A percentile compares a stretch with the other conserved stretches of the same genome.
phyloP scores from a whole-genome alignment of 2,888 invertebrate genomes.

The Galeopsomyia nigrocyanea region DNA sequence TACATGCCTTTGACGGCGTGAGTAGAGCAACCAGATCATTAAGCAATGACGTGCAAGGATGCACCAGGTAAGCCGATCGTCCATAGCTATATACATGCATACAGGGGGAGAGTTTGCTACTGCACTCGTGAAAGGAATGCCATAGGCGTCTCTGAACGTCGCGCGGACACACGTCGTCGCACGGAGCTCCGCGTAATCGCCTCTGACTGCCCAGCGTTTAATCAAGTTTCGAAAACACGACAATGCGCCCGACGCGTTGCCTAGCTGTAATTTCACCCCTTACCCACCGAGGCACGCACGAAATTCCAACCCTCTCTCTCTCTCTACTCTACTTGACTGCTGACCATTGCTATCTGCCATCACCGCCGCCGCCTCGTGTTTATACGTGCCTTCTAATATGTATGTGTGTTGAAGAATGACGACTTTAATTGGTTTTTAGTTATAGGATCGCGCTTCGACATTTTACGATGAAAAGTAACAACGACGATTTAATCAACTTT shows the following conservation, averaged over 20 bases:
- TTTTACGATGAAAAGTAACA: background rate
- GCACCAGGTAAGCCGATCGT: no score
- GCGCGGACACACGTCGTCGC: no score
- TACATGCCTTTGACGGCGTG: no score
- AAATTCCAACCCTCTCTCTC: background rate
- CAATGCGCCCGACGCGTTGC: constrained; percentile 48
- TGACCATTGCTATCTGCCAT: no score
- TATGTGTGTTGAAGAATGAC: no score
- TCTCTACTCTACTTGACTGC: background rate
- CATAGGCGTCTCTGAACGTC: background rate
- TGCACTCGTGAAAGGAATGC: constrained; percentile 4
- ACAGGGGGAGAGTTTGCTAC: background rate
- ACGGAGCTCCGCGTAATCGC: background rate
- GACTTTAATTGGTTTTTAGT: no score
- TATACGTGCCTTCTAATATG: no score
- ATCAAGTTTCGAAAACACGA: constrained; percentile 57
- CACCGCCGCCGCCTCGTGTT: no score
- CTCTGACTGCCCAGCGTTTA: constrained; percentile 20
- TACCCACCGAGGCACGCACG: constrained; percentile 46
- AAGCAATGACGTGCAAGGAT: no score
- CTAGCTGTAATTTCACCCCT: constrained; percentile 58
- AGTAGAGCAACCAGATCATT: no score
- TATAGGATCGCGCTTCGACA: background rate
- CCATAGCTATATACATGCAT: no score
- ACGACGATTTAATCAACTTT: no score